phyloP scores from a whole-genome alignment of 2,797 vertebrate species.

The Dryobates pubescens region DNA sequence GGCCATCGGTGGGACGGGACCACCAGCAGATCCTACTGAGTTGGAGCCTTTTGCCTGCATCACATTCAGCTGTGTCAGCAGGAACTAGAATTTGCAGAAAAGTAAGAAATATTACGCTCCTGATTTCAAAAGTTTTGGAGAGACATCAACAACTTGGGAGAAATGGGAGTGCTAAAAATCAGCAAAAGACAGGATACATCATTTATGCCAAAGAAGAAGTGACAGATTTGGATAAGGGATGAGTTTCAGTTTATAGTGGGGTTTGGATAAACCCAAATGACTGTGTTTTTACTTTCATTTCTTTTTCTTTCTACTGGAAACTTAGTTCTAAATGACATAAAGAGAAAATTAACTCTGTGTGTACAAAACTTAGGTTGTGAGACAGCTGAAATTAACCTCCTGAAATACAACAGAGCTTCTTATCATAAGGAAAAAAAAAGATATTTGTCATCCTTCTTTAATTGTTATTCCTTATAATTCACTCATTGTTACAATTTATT shows the following conservation, averaged over 20 bases:
- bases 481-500: not conserved
- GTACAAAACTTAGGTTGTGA: not conserved
- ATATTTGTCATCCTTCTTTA: not conserved
- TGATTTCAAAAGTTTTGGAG: constrained; percentile 21
- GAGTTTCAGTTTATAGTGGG: constrained; percentile 32
- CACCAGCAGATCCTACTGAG: not conserved
- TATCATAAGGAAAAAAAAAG: not conserved
- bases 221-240: constrained; percentile 60
- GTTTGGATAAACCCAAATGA: constrained; percentile 24
- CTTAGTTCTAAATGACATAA: not conserved
- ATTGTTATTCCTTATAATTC: not conserved
- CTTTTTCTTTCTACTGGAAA: constrained; percentile 48
- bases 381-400: not conserved
- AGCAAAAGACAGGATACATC: not conserved
- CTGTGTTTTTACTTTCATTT: constrained; percentile 1
- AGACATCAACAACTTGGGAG: constrained; percentile 3
- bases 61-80: not conserved
- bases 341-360: constrained; percentile 4
- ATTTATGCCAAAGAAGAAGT: constrained; percentile 34
- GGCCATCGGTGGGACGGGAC: not conserved
- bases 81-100: constrained; percentile 24
- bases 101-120: not conserved
- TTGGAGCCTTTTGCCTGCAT: not conserved
- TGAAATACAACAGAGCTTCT: not conserved
- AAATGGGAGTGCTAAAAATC: constrained; percentile 14